phyloP scores from a whole-genome alignment of 2,888 invertebrate genomes.

The Hemaris fuciformis region DNA sequence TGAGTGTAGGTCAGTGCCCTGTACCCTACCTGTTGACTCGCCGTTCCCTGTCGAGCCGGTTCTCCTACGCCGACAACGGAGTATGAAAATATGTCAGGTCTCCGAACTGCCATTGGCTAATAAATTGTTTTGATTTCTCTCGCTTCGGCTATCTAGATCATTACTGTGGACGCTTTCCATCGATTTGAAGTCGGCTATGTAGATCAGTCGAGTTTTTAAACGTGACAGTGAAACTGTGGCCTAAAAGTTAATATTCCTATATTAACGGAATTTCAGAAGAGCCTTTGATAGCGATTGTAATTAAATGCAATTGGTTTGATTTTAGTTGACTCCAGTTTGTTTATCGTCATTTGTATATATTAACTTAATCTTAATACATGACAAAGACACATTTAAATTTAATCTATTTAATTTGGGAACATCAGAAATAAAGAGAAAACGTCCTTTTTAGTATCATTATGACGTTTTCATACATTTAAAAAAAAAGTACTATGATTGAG shows the following conservation, averaged over 20 bases:
- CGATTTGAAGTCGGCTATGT: background rate
- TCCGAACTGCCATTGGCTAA: slow-evolving; percentile 43
- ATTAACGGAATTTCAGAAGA: background rate
- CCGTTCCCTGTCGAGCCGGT: slow-evolving; percentile 68
- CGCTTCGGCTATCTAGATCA: slow-evolving; percentile 13
- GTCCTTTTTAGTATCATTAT: too few relatives aligned
- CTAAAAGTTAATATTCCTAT: background rate
- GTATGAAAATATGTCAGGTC: slow-evolving; percentile 51
- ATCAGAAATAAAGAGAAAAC: too few relatives aligned
- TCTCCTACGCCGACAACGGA: slow-evolving; percentile 48
- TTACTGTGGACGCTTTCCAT: slow-evolving; percentile 9
- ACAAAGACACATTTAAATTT: too few relatives aligned
- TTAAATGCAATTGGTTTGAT: too few relatives aligned
- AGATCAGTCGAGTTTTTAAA: background rate
- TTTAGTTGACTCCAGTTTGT: too few relatives aligned
- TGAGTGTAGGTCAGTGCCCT: slow-evolving; percentile 77
- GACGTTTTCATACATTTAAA: too few relatives aligned
- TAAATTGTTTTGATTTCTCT: slow-evolving; percentile 26
- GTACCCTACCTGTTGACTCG: slow-evolving; percentile 74
- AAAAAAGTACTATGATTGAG: too few relatives aligned
- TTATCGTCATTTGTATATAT: too few relatives aligned
- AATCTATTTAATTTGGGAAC: too few relatives aligned
- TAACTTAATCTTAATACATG: too few relatives aligned
- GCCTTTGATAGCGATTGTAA: background rate
- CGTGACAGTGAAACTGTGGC: background rate